These are phyloP conservation scores for Gymnothorax javanicus DNA, from an alignment of 2,797 vertebrate species.

Conservation along the genomic window DNA sequence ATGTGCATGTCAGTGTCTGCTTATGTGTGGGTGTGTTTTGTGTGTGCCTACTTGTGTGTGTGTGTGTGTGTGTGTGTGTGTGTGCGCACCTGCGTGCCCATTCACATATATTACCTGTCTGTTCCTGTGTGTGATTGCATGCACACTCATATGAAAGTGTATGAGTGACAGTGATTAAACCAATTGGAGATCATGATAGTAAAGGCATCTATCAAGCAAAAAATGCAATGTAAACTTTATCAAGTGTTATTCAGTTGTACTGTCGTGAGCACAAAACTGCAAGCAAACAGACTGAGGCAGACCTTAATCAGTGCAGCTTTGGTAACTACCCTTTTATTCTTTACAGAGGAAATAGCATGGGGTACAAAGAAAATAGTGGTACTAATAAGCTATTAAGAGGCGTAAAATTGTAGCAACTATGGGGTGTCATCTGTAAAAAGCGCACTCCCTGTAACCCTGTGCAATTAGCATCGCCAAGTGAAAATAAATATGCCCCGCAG, in stretches of 20 bases:
- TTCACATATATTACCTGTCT: no score
- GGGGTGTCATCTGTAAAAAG: no score
- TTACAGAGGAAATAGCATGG: background rate
- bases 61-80: background rate
- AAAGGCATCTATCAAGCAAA: background rate
- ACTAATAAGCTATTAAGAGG: background rate
- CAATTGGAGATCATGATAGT: background rate
- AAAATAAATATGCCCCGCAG: no score
- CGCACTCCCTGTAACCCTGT: no score
- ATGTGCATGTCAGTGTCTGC: no score
- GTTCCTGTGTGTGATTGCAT: background rate
- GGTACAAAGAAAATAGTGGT: background rate
- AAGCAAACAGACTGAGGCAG: background rate
- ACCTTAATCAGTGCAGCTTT: background rate
- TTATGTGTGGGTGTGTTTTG: background rate
- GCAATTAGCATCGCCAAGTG: no score
- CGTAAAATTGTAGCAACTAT: no score
- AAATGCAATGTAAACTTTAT: background rate
- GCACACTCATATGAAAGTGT: background rate
- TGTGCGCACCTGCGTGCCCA: background rate
- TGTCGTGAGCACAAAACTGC: background rate
- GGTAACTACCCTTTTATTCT: background rate
- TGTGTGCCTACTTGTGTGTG: background rate
- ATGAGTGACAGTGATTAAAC: background rate
- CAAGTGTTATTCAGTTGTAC: background rate